Base-by-base conservation (phyloP, 2,113 vertebrate genomes). In the Hippocampus zosterae region DNA sequence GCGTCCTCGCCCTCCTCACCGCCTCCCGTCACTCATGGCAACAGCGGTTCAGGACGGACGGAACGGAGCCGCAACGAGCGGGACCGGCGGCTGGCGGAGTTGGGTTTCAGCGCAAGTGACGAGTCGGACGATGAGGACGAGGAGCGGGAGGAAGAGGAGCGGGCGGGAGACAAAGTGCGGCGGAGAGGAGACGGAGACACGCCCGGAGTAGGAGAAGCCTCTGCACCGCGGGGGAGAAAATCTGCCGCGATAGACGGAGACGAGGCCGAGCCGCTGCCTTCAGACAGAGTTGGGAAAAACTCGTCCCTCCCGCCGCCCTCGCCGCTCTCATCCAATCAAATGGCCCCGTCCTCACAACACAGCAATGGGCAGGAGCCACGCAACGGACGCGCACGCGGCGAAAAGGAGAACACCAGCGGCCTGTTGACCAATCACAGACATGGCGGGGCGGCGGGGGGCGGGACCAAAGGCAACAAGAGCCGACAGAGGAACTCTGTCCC, bases 31-130 rank as follows among this genome's bases (percentile, higher is more conserved):
- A 46, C 65, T 52, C 88, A 89, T 8, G 75, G 86, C 40, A 86
- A 83, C 81, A 79, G 80, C 73, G 27, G 79, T 16, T 80, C 70
- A 3, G 67, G 79, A 1, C 83, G 86, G 2, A 71, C 67, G 0
- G 82, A 89, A 57, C 81, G 87, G 64, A 85, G 80, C 53, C 81
- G 82, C 56, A 76, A 66, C 9, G 85, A 88, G 70, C 40, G 90
- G 8, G 91, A 89, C 40, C 82, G 92, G 0, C 87, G 91, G 0
- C 80, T 93, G 71, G 92, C 90, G 0, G 91, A 92, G 75, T 84
- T 94, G n/a, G 91, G 92, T 70, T 94, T 94, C 85, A 94, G 93
- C 8, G 92, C 93, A 83, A 93, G 92, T 6, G 93, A 94, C 25
- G 93, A 94, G 40, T 93, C 92, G 0, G 93, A 93, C 13, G 91